Evolutionary conservation across 2,888 invertebrate genomes (phyloP).

Genomic region (Mesochorus sp.): DNA sequence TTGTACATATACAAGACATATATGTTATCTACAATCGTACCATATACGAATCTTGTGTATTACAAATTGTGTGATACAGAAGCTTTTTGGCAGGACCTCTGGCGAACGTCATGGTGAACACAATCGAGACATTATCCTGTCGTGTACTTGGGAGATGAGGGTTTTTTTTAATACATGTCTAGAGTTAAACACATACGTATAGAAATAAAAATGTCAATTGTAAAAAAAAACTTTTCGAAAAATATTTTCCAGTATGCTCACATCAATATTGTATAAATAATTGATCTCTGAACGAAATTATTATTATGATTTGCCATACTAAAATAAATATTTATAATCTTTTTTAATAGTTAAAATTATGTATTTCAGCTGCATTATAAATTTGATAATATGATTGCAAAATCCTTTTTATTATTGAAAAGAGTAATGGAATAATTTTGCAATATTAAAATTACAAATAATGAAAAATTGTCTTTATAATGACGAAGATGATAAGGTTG

Average conservation of each 20-base stretch:
- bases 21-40: too few relatives aligned
- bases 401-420: neutral
- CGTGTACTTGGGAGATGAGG: conserved; percentile 23
- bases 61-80: conserved; percentile 1
- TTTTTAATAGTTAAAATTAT: too few relatives aligned
- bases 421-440: too few relatives aligned
- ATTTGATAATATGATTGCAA: neutral
- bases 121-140: conserved; percentile 35
- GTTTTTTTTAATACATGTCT: conserved; percentile 40
- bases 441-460: too few relatives aligned
- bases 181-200: conserved; percentile 23
- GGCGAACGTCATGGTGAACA: conserved; percentile 7
- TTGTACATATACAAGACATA: conserved; percentile 39
- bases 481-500: neutral
- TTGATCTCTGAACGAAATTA: neutral
- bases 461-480: too few relatives aligned
- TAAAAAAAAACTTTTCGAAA: neutral
- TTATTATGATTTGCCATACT: too few relatives aligned
- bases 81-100: conserved; percentile 4
- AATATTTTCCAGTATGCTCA: neutral
- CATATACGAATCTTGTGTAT: neutral
- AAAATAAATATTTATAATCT: too few relatives aligned
- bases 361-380: too few relatives aligned
- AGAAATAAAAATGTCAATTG: neutral
- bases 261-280: too few relatives aligned